These are phyloP conservation scores for Antheraea mylitta DNA, from an alignment of 1,140 invertebrate genomes.

Conservation along the genomic window DNA sequence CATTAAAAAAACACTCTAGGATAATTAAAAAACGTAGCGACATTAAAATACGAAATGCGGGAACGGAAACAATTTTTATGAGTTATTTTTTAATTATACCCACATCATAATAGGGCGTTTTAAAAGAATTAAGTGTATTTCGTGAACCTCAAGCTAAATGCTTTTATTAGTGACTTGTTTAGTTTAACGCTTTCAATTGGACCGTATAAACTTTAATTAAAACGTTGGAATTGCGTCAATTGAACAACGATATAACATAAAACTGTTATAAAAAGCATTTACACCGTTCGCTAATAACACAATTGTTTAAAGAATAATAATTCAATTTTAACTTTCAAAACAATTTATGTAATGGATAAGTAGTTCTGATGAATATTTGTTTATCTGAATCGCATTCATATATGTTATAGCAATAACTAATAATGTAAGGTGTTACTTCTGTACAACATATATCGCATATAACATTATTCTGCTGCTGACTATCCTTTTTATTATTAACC, in stretches of 20 bases:
- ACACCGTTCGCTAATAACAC: too few relatives aligned
- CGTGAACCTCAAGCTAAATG: neutral
- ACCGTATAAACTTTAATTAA: constrained; percentile 11
- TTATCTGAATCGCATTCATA: too few relatives aligned
- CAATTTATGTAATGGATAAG: too few relatives aligned
- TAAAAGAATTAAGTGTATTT: neutral
- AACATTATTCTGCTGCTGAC: too few relatives aligned
- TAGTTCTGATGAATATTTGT: too few relatives aligned
- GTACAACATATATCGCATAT: too few relatives aligned
- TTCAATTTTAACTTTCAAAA: too few relatives aligned
- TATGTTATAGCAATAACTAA: too few relatives aligned
- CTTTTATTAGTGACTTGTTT: constrained; percentile 18
- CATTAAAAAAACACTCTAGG: neutral
- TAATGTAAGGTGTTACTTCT: too few relatives aligned
- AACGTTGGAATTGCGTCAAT: neutral
- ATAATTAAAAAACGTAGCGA: constrained; percentile 39
- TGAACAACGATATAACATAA: neutral
- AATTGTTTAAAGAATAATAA: too few relatives aligned
- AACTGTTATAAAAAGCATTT: too few relatives aligned
- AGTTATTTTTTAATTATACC: constrained; percentile 19
- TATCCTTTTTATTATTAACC: too few relatives aligned
- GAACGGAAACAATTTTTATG: constrained; percentile 3
- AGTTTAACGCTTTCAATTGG: constrained; percentile 22
- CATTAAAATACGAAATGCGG: constrained; percentile 4
- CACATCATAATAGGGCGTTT: constrained; percentile 10